These are phyloP conservation scores for Gambelia wislizenii DNA, from an alignment of 2,797 vertebrate species.

Conservation along the genomic window DNA sequence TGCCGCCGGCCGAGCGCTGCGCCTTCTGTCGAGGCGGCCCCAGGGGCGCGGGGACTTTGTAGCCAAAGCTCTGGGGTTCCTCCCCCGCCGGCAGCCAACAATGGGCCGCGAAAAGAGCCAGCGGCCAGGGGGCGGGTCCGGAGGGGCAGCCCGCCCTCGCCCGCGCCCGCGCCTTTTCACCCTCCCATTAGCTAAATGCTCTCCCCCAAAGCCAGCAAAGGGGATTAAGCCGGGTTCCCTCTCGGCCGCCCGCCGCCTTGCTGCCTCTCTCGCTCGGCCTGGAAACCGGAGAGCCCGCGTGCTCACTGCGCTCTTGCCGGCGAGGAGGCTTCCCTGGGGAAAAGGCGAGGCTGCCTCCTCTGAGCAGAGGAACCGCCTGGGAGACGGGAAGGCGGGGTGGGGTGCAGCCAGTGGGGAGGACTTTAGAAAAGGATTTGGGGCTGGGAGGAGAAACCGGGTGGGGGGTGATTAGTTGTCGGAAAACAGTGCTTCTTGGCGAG, in stretches of 20 bases:
- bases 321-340: neutral
- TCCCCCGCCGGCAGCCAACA: constrained; percentile 39
- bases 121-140: constrained; percentile 6
- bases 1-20: neutral
- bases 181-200: constrained; percentile 47
- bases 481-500: neutral
- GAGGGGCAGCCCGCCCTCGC: neutral
- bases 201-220: constrained; percentile 32
- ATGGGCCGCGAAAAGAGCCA: constrained; percentile 44
- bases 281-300: constrained; percentile 18
- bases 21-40: constrained; percentile 26
- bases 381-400: no score
- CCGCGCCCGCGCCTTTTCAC: neutral
- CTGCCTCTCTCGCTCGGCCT: constrained; percentile 13
- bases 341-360: neutral
- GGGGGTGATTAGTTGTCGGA: neutral
- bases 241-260: constrained; percentile 6
- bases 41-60: constrained; percentile 30
- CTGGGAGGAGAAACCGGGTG: neutral
- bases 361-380: no score
- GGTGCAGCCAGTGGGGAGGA: no score
- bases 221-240: constrained; percentile 32
- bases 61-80: constrained; percentile 35
- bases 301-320: constrained; percentile 10
- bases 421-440: no score